Conservation (phyloP, 2,113 vertebrate genomes). For the Dicrurus megarhynchus region DNA sequence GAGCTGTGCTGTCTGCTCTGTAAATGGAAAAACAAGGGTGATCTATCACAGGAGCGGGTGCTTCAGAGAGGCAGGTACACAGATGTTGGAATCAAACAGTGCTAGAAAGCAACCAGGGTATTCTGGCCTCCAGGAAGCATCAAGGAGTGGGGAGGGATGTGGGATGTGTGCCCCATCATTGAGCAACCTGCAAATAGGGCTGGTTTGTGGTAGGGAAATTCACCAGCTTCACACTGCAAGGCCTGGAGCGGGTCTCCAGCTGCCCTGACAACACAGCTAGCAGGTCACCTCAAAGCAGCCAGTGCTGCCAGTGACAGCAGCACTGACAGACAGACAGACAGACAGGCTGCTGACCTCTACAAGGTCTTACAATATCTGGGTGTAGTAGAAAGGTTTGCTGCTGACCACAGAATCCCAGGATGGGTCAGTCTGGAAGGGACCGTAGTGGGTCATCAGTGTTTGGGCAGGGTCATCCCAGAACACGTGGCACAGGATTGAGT, state of each 20-base stretch:
- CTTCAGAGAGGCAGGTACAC: not conserved
- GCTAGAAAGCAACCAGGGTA: not conserved
- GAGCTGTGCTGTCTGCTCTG: constrained; percentile 19
- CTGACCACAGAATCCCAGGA: not conserved
- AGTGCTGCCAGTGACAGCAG: not conserved
- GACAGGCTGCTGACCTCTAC: not conserved
- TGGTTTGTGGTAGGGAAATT: not conserved
- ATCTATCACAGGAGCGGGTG: not conserved
- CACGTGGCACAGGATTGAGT: fast-evolving
- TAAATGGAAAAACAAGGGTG: not conserved
- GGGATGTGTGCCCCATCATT: not conserved
- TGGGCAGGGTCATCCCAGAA: not conserved
- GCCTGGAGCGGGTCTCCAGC: not conserved
- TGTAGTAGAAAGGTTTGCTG: not conserved
- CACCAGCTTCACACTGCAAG: not conserved
- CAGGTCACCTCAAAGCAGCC: not conserved
- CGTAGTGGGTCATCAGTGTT: not conserved
- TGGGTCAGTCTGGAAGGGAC: not conserved
- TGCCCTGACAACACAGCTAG: not conserved
- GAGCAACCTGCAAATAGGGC: not conserved
- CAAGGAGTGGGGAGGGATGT: fast-evolving
- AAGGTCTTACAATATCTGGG: not conserved
- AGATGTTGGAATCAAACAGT: not conserved
- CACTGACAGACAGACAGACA: not conserved
- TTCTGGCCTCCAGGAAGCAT: not conserved